phyloP scores from a whole-genome alignment of 2,797 vertebrate genomes.

The Periophthalmus magnuspinnatus region DNA sequence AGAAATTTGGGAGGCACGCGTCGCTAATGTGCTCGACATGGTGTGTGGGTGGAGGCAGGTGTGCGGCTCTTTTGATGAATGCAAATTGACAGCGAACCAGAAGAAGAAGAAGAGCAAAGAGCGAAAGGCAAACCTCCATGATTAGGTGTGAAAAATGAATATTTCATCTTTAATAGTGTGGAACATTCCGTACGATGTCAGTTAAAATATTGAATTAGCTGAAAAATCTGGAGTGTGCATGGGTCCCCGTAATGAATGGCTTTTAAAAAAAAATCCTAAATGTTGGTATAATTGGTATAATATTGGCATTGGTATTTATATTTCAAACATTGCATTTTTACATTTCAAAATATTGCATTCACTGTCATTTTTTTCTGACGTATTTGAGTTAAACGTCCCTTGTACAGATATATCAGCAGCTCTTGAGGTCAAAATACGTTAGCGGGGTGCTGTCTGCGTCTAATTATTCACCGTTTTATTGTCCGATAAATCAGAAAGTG shows the following conservation, averaged over 20 bases:
- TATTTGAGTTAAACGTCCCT: no score
- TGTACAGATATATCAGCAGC: no score
- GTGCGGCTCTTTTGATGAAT: slow-evolving; percentile 54
- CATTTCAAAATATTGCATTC: background rate
- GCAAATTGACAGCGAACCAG: slow-evolving; percentile 37
- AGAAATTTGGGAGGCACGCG: slow-evolving; percentile 43
- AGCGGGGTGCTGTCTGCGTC: no score
- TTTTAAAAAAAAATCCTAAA: background rate
- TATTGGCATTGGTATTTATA: background rate
- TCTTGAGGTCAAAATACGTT: no score
- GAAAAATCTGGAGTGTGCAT: background rate
- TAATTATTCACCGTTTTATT: no score
- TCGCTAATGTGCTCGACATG: slow-evolving; percentile 45
- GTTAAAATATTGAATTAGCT: slow-evolving; percentile 1
- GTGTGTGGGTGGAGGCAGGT: slow-evolving; percentile 58
- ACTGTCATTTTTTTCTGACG: no score
- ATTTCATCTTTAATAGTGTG: slow-evolving; percentile 9
- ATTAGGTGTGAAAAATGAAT: slow-evolving; percentile 18
- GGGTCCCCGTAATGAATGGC: background rate
- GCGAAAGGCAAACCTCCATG: slow-evolving; percentile 29
- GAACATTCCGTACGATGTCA: background rate
- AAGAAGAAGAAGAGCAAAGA: slow-evolving; percentile 32
- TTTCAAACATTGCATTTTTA: no score
- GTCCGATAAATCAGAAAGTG: no score
- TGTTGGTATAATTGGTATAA: background rate